These are phyloP conservation scores for Apamea epomidion DNA, from an alignment of 2,888 invertebrate genomes.

Conservation along the genomic window DNA sequence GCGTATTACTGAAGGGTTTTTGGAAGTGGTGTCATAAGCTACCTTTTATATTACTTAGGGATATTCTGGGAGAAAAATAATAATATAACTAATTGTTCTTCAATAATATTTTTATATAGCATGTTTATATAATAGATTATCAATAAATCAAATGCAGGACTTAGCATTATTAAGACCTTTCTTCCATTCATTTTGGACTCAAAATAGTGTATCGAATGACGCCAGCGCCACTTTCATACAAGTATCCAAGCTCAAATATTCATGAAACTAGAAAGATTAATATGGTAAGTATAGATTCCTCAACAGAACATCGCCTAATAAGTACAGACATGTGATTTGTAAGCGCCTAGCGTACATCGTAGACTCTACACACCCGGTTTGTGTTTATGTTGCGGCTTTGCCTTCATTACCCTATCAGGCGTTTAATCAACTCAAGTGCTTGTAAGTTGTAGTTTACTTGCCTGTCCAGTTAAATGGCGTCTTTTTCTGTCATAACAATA, in stretches of 20 bases:
- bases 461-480: background rate
- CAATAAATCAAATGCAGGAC: background rate
- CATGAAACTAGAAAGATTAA: background rate
- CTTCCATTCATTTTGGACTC: background rate
- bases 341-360: slow-evolving; percentile 18
- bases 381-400: slow-evolving; percentile 42
- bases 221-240: background rate
- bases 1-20: background rate
- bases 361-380: background rate
- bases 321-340: background rate
- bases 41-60: background rate
- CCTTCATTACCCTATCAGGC: slow-evolving; percentile 65
- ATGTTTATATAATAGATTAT: background rate
- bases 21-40: background rate
- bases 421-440: slow-evolving; percentile 24
- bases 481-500: background rate
- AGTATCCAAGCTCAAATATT: background rate
- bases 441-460: background rate
- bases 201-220: background rate
- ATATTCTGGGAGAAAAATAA: background rate
- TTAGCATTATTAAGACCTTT: background rate
- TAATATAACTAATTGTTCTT: background rate
- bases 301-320: background rate
- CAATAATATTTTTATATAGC: background rate
- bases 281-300: background rate